Evolutionary conservation across 2,797 vertebrate species (phyloP), one percentile per base, ranked within the genome.

Genomic region (Arctocebus calabarensis): DNA sequence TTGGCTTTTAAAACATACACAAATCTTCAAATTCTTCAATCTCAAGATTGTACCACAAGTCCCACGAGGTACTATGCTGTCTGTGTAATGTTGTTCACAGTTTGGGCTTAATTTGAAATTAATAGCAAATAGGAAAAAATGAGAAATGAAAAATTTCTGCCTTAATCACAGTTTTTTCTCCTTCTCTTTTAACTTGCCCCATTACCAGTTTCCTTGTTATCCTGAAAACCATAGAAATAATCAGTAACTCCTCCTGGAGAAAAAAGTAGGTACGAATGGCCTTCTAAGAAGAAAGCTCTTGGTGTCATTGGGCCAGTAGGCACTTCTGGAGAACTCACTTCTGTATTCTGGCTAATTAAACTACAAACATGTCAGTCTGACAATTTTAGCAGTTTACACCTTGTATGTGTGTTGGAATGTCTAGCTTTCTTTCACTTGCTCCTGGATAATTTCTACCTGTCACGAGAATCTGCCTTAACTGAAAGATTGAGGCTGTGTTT

Each of bases 371-470:
- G 23, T 95, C 81, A 66, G 9, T 34, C 57, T 83, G 84, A 93
- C 77, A 84, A 25, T 8, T 1, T 22, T 27, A 61, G 74, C 43
- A 16, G 77, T 66, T 87, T 77, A 32, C 22, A 27, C 52, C 37
- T 74, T 2, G 3, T 22, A 2, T 2, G 3, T 22, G 1, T 1
- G 12, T 34, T 48, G 64, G 52, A 62, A 73, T 48, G 77, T 19
- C 62, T 17, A 40, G 62, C 52, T 61, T 66, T 77, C 78, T 70
- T 83, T 32, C 66, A 3, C 8, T 57, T 64, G 68, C 22, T 95
- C 45, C 97, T 97, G 97, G 81, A 88, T n/a, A 96, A 73, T 90
- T 45, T 96, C 96, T 92, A 61, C 62, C 59, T 88, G 87, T 96
- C 96, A 74, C 0, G 20, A 66, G 78, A n/a, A 14, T 85, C 83